Base-by-base conservation (phyloP, 2,113 vertebrate genomes). In the Dendrocopos noguchii region DNA sequence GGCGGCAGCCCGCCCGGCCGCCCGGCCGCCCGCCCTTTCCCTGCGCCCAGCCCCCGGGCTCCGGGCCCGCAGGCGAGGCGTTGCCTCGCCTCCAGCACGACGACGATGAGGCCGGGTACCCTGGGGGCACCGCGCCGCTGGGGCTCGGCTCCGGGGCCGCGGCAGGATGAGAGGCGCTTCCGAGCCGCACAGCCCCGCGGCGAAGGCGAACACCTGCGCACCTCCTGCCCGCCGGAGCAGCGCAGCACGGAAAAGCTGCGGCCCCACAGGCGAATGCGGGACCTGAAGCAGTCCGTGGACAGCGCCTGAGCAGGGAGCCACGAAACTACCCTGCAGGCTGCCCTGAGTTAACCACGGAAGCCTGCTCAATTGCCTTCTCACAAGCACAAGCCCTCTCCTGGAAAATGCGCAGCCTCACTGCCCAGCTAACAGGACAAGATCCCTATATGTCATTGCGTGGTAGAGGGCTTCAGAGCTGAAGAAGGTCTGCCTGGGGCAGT, bases 1-100 rank as follows among this genome's bases (percentile, higher is more conserved):
- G 97, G 96, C 98, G 96, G 97, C 98, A 96, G 96, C 97, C 95
- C 95, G 98, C 95, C 97, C 97, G 96, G 97, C 95, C 95, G 98
- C 95, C 97, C 97, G 96, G 97, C 95, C 95, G 98, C 95, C 97
- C 97, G 21, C 66, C 44, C 44, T 92, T 96, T 92, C 97, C 95
- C 6, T 8, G 90, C 84, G 96, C 93, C 85, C 25, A 89, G 97
- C 98, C 98, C 59, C 50, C 90, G 89, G 87, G 10, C 47, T 10
- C 21, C 90, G 94, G 91, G 81, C 60, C 22, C 84, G 80, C 53
- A 28, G 96, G 86, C 78, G 83, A 74, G 94, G 84, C 93, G 76
- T 65, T 21, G 53, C n/a, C 50, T 42, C 9, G 53, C n/a, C 50
- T 42, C 9, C 53, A 6, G 42, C 39, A 6, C 28, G 12, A 39